Conservation (phyloP, 1,140 invertebrate genomes). For the Galleria mellonella region DNA sequence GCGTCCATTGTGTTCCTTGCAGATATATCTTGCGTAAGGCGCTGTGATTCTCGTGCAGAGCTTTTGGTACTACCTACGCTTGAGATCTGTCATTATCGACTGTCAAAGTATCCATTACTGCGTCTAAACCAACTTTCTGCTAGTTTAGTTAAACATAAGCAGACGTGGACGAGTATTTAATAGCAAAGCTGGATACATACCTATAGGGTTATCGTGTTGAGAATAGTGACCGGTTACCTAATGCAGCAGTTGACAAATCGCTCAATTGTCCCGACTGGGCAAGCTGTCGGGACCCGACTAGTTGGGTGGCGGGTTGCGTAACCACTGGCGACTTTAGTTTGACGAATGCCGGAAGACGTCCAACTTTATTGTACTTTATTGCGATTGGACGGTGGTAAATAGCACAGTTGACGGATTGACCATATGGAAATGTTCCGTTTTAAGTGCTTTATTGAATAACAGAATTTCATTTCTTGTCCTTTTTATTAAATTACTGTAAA, state of each 20-base stretch:
- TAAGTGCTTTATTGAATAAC: not conserved
- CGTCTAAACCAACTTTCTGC: too few species aligned
- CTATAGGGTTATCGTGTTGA: slow-evolving; percentile 5
- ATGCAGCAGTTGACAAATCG: slow-evolving; percentile 66
- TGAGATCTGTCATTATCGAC: slow-evolving; percentile 40
- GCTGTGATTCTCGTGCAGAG: slow-evolving; percentile 40
- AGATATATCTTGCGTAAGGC: slow-evolving; percentile 68
- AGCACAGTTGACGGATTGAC: slow-evolving; percentile 14
- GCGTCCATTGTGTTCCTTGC: slow-evolving; percentile 60
- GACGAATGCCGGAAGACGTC: slow-evolving; percentile 57
- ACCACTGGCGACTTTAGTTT: slow-evolving; percentile 30
- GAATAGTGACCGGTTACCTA: slow-evolving; percentile 47
- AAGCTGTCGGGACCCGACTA: slow-evolving; percentile 29
- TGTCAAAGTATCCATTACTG: slow-evolving; percentile 50
- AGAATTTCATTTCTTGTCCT: too few species aligned
- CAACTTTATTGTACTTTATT: slow-evolving; percentile 54
- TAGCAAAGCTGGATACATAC: too few species aligned
- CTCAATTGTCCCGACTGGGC: slow-evolving; percentile 58
- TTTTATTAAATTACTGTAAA: too few species aligned
- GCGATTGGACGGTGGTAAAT: slow-evolving; percentile 37
- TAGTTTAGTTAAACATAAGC: too few species aligned
- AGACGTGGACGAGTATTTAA: too few species aligned
- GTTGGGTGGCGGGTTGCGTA: slow-evolving; percentile 54
- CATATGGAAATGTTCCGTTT: not conserved
- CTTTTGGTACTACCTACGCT: slow-evolving; percentile 53